Evolutionary conservation across 2,797 vertebrate species (phyloP).

Genomic region (Hipposideros larvatus): DNA sequence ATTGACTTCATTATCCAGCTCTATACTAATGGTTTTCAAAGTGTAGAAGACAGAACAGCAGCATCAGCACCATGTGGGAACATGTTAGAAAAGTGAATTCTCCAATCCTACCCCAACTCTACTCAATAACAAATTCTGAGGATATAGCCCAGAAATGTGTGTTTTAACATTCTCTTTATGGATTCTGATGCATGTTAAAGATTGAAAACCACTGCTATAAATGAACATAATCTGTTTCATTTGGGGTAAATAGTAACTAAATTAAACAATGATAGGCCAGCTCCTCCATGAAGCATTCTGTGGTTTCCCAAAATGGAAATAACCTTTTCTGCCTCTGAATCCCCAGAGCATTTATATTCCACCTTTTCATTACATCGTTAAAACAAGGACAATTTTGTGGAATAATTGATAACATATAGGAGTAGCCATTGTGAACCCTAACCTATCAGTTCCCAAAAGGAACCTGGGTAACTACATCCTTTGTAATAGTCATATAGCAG

Average conservation of each 20-base stretch:
- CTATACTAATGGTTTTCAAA: not conserved
- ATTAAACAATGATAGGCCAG: not conserved
- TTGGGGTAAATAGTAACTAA: not conserved
- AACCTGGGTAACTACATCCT: not conserved
- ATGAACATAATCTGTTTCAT: not conserved
- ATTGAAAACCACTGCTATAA: not conserved
- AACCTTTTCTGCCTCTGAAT: not conserved
- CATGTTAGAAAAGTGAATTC: not conserved
- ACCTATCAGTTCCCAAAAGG: not conserved
- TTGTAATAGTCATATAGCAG: not conserved
- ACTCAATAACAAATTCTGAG: not conserved
- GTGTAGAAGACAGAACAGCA: not conserved
- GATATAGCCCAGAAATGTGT: not conserved
- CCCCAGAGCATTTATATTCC: not conserved
- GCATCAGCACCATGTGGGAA: not conserved
- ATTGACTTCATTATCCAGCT: not conserved
- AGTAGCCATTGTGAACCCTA: not conserved
- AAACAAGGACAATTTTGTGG: not conserved
- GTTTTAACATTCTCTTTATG: not conserved
- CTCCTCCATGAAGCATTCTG: not conserved
- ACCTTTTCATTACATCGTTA: not conserved
- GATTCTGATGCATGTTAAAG: not conserved
- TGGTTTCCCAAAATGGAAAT: not conserved
- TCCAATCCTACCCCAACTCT: not conserved
- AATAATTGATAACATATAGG: not conserved